Evolutionary conservation across 2,113 vertebrate species (phyloP), one percentile per base, ranked within the genome.

Genomic region (Solenodon paradoxus): DNA sequence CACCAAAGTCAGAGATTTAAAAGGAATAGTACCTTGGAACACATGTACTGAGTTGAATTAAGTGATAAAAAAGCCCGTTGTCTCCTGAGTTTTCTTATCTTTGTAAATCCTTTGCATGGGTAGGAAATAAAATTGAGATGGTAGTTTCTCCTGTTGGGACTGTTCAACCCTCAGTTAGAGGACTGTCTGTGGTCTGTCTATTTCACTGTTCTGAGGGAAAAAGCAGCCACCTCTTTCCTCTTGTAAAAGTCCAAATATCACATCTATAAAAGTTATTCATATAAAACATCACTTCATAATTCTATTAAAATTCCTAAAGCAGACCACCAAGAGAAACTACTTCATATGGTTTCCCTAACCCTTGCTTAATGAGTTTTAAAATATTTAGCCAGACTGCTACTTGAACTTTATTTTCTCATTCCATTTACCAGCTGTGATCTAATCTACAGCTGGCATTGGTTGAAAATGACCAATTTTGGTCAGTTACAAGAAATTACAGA

Each of bases 241-340:
- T 9, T 35, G 35, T 57, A 32, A 74, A 75, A 74, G 17, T 89
- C 45, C 78, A 79, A 93, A 87, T 3, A 82, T 15, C 30, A 28
- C 57, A 77, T 92, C 40, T 49, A 45, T 69, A 86, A 66, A 91
- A 59, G 53, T 19, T 38, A 53, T 15, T 12, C 11, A 15, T 13
- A 92, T 2, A 78, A 81, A 88, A 75, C 35, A 92, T 38, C 42
- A 30, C 16, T 74, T 51, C 61, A 40, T 30, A 35, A 64, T n/a
- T 6, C 59, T 84, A 51, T 87, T 83, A 88, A 91, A 93, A 96
- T 89, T 68, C n/a, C 26, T 53, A 10, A 72, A 83, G 71, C 75
- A 45, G 72, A 47, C 12, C 26, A 57, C 20, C 8, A 51, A 68
- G 49, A 81, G 35, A 75, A 63, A 63, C 35, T 26, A 88, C 24